Evolutionary conservation across 2,113 vertebrate genomes (phyloP), one percentile per base, ranked within the genome.

Genomic region (zebrafish (Danio rerio)): DNA sequence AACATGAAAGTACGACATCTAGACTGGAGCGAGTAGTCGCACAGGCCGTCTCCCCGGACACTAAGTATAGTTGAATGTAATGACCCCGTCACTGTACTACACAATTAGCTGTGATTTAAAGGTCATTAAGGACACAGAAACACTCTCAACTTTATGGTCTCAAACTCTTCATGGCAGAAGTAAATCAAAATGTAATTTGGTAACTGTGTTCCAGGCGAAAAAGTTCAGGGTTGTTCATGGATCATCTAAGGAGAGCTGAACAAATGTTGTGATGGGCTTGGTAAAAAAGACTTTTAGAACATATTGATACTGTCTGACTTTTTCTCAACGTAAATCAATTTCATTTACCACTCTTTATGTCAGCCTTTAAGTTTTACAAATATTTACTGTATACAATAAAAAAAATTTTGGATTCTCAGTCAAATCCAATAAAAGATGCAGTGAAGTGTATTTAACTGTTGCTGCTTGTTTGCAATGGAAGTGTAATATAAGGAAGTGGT

Each of bases 121-220:
- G 65, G 42, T 62, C 65, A 59, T 80, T 80, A 80, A 43, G 45
- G 70, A 50, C 85, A 80, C 66, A 61, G 47, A 55, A 65, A 83
- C 42, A 18, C 53, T 71, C 78, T 70, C 53, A 65, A 74, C 59
- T 55, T 86, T 76, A 77, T 68, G 61, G 78, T 43, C 49, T 81
- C 55, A 65, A 65, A 63, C 56, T 63, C 63, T 63, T 76, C 55
- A 75, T 70, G 59, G 71, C 10, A 21, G 6, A 81, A 66, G 80
- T 86, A 78, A 80, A 86, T 86, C 78, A 83, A 71, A 86, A 86
- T 81, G 72, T 72, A 86, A 86, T 86, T 81, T 86, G 63, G 47
- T 4, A 31, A 52, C 31, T 31, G 49, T 80, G 81, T 78, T 82
- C 40, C 47, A 10, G 43, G 63, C 70, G 72, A n/a, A 0, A 68